Conservation (phyloP, 2,888 invertebrate species). For the Polymixis flavicincta region DNA sequence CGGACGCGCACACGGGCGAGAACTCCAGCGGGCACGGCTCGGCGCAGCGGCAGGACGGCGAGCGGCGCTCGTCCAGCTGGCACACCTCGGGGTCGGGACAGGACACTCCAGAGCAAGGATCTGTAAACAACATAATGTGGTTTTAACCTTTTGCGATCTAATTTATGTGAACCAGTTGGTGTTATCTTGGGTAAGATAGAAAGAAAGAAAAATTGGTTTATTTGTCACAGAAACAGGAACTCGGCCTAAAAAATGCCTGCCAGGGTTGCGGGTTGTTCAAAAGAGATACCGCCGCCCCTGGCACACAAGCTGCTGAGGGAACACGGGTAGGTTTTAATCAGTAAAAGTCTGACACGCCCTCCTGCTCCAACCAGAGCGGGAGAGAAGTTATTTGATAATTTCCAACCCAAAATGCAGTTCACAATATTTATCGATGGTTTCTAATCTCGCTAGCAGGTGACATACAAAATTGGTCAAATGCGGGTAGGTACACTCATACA, state of each 20-base stretch:
- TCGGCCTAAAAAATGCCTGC: too few species aligned
- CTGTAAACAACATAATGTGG: slow-evolving; percentile 83
- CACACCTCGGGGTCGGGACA: slow-evolving; percentile 96
- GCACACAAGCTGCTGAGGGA: too few species aligned
- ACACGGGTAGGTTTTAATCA: too few species aligned
- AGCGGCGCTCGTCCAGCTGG: slow-evolving; percentile 94
- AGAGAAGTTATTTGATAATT: too few species aligned
- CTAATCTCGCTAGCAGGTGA: too few species aligned
- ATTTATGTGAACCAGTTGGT: neutral
- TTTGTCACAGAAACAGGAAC: too few species aligned
- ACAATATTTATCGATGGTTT: too few species aligned
- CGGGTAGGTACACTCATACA: neutral
- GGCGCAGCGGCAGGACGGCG: slow-evolving; percentile 95
- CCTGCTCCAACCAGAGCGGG: too few species aligned
- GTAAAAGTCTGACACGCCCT: too few species aligned
- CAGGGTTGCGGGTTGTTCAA: too few species aligned
- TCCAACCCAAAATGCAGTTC: too few species aligned
- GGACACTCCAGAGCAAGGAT: slow-evolving; percentile 95
- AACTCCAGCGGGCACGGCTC: slow-evolving; percentile 95
- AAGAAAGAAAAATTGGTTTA: neutral
- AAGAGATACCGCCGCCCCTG: too few species aligned
- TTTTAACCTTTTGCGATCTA: neutral
- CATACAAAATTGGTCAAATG: neutral
- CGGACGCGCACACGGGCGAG: slow-evolving; percentile 94
- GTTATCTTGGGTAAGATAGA: neutral